Percentiles rank a stretch among this genome's conserved stretches.
phyloP scores from a whole-genome alignment of 2,797 vertebrate genomes.

The Platyrinchus mystaceus region DNA sequence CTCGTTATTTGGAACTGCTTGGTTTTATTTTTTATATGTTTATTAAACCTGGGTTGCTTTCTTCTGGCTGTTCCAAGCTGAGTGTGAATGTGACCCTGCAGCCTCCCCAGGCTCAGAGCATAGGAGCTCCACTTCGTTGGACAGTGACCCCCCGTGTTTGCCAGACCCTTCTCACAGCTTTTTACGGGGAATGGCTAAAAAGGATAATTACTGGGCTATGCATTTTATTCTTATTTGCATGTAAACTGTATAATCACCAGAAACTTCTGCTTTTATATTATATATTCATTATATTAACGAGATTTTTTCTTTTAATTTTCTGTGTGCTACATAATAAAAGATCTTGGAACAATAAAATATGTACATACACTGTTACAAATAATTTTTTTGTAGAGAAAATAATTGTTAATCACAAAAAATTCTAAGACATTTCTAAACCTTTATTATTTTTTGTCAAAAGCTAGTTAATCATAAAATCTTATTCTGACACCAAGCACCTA shows the following conservation, averaged over 20 bases:
- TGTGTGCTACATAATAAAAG: neutral
- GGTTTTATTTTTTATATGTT: neutral
- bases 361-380: neutral
- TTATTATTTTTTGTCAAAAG: neutral
- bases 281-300: neutral
- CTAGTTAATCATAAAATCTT: neutral
- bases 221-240: neutral
- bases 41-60: neutral
- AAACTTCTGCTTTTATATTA: neutral
- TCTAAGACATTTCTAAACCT: neutral
- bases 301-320: neutral
- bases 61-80: neutral
- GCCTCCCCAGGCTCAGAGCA: fast-evolving
- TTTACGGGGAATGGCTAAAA: neutral
- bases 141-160: fast-evolving
- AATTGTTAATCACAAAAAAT: neutral
- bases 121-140: neutral
- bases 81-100: neutral
- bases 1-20: neutral
- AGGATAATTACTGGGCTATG: neutral
- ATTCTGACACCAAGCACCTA: neutral
- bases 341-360: neutral
- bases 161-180: neutral
- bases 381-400: neutral
- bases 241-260: neutral